Base-by-base conservation (phyloP, 1,140 invertebrate genomes). In the Pomacea maculata region DNA sequence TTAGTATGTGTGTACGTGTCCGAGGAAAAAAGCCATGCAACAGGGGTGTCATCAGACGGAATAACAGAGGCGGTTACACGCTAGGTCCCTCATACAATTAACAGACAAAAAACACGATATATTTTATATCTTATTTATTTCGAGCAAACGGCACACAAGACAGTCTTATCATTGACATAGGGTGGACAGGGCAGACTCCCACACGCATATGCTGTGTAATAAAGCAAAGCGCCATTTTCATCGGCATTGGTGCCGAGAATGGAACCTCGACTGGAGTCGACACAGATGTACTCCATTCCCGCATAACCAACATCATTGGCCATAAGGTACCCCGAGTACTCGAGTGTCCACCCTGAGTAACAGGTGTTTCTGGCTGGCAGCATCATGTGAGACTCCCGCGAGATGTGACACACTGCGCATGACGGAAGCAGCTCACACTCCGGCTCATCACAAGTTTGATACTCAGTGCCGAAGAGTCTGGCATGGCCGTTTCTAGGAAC, bases 281-380 rank as follows among this genome's bases (percentile, higher is more conserved):
- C 67, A 34, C 67, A 70, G 67, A 70, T n/a, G 21, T 70, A 70
- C 67, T 70, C 67, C 6, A 34, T 3, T 12, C n/a, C 67, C 1
- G 67, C 67, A 11, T 70, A 8, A 70, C 3, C 21, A 34, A 12
- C 10, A 29, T 71, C 7, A 19, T 72, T 72, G n/a, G 84, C 64
- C 82, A 83, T 83, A 54, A 86, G 82, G 80, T 85, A 85, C 5
- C 86, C 86, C 17, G 19, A 74, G 79, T 85, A 86, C 79, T 86
- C 84, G 15, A 80, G 17, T 9, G 55, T 82, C 81, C 81, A 86
- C 17, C 81, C 83, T 0, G 71, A n/a, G 55, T 82, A 76, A 64
- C 86, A 86, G 1, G 65, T 54, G 29, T 80, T 82, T 34, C 80
- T 78, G 14, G 73, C 86, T 61, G 86, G 86, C 19, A 86, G 70